phyloP scores from a whole-genome alignment of 2,888 invertebrate species.

The Sinopyrophorus schimmeli region DNA sequence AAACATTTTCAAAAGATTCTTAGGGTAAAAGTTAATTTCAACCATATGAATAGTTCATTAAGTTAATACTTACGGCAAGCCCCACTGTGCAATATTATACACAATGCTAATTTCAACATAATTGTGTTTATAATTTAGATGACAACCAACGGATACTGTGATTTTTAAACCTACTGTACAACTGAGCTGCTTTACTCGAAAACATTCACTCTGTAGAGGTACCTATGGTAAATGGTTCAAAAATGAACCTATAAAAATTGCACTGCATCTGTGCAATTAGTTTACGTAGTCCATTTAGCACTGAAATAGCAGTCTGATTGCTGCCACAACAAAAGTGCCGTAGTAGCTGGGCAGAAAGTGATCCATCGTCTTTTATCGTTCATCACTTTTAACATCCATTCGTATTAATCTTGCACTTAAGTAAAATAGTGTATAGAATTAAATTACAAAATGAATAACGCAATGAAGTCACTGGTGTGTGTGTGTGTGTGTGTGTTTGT shows the following conservation, averaged over 20 bases:
- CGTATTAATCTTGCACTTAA: conserved; percentile 41
- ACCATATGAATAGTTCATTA: conserved; percentile 20
- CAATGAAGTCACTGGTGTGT: conserved; percentile 21
- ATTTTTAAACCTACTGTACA: conserved; percentile 48
- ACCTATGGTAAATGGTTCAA: conserved; percentile 54
- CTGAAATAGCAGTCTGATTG: conserved; percentile 15
- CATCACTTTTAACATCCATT: conserved; percentile 31
- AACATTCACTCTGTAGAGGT: conserved; percentile 54
- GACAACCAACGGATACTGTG: conserved; percentile 36
- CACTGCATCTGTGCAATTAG: conserved; percentile 46
- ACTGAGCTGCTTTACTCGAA: conserved; percentile 51
- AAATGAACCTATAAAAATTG: conserved; percentile 49
- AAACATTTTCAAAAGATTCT: neutral
- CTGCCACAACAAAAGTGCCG: too few species aligned
- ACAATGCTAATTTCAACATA: conserved; percentile 27
- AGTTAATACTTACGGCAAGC: conserved; percentile 21
- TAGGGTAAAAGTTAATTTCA: neutral
- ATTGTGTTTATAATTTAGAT: conserved; percentile 29
- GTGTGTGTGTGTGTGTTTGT: too few species aligned
- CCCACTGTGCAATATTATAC: conserved; percentile 16
- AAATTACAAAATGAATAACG: conserved; percentile 40
- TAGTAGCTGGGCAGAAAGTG: conserved; percentile 15
- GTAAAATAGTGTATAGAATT: conserved; percentile 40
- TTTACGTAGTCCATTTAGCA: conserved; percentile 26
- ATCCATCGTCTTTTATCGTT: conserved; percentile 10